Conservation (phyloP, 2,797 vertebrate genomes). For the Chrysocyon brachyurus region DNA sequence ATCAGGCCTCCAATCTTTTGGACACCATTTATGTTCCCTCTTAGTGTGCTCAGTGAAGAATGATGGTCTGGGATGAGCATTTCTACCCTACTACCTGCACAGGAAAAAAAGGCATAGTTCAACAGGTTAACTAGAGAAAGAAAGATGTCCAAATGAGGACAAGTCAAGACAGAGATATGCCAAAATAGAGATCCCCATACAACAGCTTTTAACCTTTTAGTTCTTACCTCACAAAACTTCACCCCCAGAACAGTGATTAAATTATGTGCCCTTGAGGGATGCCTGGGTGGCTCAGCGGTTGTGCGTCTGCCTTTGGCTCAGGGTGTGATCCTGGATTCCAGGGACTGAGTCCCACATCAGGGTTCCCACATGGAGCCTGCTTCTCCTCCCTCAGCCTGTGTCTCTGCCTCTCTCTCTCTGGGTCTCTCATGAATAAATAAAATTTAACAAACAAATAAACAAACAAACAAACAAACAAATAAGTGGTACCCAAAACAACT, state of each 20-base stretch:
- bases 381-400: too few species aligned
- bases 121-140: not conserved
- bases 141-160: not conserved
- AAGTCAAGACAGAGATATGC: conserved; percentile 34
- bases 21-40: not conserved
- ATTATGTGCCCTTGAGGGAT: not conserved
- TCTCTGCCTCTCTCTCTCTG: too few species aligned
- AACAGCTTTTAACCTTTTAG: not conserved
- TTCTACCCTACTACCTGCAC: not conserved
- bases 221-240: not conserved
- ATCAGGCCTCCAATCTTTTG: not conserved
- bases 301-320: too few species aligned
- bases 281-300: too few species aligned
- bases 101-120: not conserved
- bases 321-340: too few species aligned
- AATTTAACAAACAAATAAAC: too few species aligned
- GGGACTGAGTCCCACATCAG: too few species aligned
- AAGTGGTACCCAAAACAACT: too few species aligned
- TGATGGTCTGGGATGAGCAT: not conserved
- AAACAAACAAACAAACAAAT: too few species aligned
- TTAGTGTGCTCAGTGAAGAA: conserved; percentile 15
- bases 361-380: too few species aligned
- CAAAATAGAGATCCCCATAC: not conserved
- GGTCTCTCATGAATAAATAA: too few species aligned
- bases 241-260: not conserved